These are phyloP conservation scores for Eupithecia abbreviata DNA, from an alignment of 2,888 invertebrate genomes.

Conservation along the genomic window DNA sequence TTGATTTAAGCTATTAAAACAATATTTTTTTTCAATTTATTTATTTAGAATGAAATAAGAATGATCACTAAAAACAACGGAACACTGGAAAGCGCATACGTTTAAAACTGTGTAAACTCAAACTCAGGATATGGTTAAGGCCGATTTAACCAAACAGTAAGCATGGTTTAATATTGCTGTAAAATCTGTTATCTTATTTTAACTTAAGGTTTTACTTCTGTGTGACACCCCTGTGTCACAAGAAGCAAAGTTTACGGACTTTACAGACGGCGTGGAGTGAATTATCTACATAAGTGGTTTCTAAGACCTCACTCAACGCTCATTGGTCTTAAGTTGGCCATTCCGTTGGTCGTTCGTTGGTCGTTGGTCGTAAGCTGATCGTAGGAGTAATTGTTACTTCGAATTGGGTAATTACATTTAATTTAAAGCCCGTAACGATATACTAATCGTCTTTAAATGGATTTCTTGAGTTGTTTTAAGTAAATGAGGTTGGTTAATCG, in stretches of 20 bases:
- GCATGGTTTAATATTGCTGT: too few relatives aligned
- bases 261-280: slow-evolving; percentile 10
- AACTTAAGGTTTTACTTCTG: background rate
- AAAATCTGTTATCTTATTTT: background rate
- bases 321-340: slow-evolving; percentile 7
- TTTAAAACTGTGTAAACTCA: too few relatives aligned
- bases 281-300: slow-evolving; percentile 15
- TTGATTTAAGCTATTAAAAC: background rate
- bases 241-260: slow-evolving; percentile 17
- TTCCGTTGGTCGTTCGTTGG: slow-evolving; percentile 3
- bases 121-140: too few relatives aligned
- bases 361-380: slow-evolving; percentile 12
- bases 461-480: background rate
- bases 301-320: background rate
- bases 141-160: too few relatives aligned
- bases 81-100: too few relatives aligned
- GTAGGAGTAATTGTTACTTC: slow-evolving; percentile 26
- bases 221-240: slow-evolving; percentile 17
- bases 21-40: too few relatives aligned
- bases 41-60: too few relatives aligned
- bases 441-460: slow-evolving; percentile 4
- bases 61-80: too few relatives aligned
- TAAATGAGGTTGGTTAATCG: background rate
- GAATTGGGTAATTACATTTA: slow-evolving; percentile 12
- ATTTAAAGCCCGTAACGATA: slow-evolving; percentile 1